phyloP scores from a whole-genome alignment of 2,113 vertebrate species.

The Verasper variegatus region DNA sequence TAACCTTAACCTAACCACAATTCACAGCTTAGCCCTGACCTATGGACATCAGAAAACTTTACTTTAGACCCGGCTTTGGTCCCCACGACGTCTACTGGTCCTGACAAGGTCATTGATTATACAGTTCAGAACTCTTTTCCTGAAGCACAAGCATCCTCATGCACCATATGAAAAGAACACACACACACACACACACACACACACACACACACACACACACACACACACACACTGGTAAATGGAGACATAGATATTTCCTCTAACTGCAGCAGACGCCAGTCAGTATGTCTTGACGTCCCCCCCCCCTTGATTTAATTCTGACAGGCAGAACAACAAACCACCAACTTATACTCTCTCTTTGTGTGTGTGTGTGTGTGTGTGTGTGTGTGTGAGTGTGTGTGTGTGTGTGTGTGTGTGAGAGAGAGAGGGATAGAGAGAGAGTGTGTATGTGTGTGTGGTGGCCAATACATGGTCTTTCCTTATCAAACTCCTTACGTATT shows the following conservation, averaged over 20 bases:
- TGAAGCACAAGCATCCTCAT: too few species aligned
- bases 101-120: too few species aligned
- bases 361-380: neutral
- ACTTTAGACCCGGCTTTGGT: too few species aligned
- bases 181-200: conserved; percentile 33
- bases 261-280: conserved; percentile 62
- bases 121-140: too few species aligned
- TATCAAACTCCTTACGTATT: conserved; percentile 63
- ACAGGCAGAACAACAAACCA: conserved; percentile 36
- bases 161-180: neutral
- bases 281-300: conserved; percentile 46
- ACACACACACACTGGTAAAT: conserved; percentile 16
- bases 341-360: conserved; percentile 22
- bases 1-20: too few species aligned
- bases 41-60: too few species aligned
- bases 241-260: conserved; percentile 42
- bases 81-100: too few species aligned
- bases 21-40: too few species aligned
- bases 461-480: conserved; percentile 22
- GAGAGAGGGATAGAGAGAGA: neutral
- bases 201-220: conserved; percentile 33
- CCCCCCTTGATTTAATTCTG: conserved; percentile 58
- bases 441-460: conserved; percentile 15
- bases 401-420: neutral
- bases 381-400: neutral